These are phyloP conservation scores for Phodopus roborovskii DNA, from an alignment of 2,113 vertebrate species.

Conservation along the genomic window DNA sequence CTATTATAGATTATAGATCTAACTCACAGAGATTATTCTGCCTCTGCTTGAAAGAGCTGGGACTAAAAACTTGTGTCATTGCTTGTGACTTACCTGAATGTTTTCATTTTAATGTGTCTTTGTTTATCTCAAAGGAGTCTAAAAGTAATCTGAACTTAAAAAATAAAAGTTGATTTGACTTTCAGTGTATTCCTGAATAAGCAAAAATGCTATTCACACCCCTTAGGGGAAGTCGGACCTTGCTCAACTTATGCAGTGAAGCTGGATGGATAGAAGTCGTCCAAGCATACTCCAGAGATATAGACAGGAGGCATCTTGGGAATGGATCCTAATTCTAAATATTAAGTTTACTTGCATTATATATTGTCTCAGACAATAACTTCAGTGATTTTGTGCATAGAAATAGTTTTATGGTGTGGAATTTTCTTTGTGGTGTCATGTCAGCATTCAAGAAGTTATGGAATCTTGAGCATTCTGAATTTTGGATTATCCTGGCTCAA, in stretches of 20 bases:
- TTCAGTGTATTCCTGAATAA: background rate
- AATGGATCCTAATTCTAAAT: too few species aligned
- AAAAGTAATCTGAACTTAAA: background rate
- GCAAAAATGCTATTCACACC: background rate
- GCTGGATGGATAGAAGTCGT: background rate
- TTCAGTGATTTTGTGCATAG: background rate
- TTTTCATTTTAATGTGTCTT: background rate
- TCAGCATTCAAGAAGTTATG: background rate
- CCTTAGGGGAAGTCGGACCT: background rate
- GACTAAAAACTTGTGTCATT: background rate
- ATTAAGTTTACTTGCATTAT: background rate
- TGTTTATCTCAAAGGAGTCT: constrained; percentile 6
- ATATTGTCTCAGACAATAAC: background rate
- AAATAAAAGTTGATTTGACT: background rate
- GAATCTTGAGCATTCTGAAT: background rate
- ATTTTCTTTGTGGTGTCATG: background rate
- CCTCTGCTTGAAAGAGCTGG: background rate
- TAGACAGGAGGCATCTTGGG: background rate
- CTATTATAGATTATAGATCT: background rate
- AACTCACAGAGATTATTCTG: background rate
- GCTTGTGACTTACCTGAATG: background rate
- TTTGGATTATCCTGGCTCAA: background rate
- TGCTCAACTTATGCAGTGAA: background rate
- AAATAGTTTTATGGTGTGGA: background rate
- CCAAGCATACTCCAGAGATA: background rate